A percentile compares a stretch with the other conserved stretches of the same genome.
phyloP scores from a whole-genome alignment of 2,797 vertebrate species.

The Luscinia luscinia region DNA sequence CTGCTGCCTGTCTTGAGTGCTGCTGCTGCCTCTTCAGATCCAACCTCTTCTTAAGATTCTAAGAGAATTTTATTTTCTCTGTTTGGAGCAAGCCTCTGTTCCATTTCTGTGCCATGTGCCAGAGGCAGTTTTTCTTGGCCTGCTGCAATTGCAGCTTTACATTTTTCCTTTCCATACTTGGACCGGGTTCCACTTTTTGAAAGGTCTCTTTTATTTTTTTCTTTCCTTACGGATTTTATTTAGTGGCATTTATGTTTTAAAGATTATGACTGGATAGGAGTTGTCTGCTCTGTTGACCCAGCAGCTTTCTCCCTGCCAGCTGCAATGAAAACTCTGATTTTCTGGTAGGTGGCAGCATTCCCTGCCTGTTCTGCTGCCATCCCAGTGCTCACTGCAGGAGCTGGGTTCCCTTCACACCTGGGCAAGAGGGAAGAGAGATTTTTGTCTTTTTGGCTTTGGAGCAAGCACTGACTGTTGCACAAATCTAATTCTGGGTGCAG shows the following conservation, averaged over 20 bases:
- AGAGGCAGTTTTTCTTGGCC: neutral
- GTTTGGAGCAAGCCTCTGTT: neutral
- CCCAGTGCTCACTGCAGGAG: neutral
- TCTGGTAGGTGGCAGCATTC: constrained; percentile 61
- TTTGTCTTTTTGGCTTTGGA: neutral
- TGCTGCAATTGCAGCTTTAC: rapidly evolving
- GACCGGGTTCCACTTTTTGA: neutral
- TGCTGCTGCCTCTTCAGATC: neutral
- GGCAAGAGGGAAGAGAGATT: no score
- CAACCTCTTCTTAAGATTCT: neutral
- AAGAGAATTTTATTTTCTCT: neutral
- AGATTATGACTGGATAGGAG: neutral
- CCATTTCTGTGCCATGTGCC: neutral
- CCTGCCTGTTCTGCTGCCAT: neutral
- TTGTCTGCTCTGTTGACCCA: neutral
- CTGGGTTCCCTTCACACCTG: rapidly evolving
- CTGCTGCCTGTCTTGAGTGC: neutral
- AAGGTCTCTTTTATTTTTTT: neutral
- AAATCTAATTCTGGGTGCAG: neutral
- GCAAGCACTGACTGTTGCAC: neutral
- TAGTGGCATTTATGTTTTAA: neutral
- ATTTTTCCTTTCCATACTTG: neutral
- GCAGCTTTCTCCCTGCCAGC: neutral
- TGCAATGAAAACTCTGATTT: neutral
- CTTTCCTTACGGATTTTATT: neutral